A percentile compares a stretch with the other conserved stretches of the same genome.
phyloP scores from a whole-genome alignment of 2,113 vertebrate species.

The Macroglossus sobrinus region DNA sequence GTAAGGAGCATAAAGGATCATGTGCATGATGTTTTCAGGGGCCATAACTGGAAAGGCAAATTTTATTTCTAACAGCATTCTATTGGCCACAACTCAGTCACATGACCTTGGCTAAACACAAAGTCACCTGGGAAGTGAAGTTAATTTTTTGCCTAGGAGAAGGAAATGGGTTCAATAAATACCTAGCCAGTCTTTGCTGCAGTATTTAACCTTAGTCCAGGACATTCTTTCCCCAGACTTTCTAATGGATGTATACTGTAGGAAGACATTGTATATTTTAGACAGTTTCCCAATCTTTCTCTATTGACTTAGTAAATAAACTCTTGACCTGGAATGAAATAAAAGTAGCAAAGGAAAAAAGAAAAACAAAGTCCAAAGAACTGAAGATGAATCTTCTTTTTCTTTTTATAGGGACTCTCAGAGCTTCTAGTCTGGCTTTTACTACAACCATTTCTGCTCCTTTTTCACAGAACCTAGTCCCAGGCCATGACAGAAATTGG shows the following conservation, averaged over 20 bases:
- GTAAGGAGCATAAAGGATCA: not conserved
- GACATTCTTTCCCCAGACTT: not conserved
- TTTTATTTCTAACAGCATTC: not conserved
- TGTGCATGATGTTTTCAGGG: not conserved
- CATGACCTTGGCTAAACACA: constrained; percentile 9
- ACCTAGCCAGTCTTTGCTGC: not conserved
- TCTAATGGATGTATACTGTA: not conserved
- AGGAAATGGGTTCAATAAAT: not conserved
- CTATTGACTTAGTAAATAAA: constrained; percentile 32
- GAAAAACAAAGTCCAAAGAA: not conserved
- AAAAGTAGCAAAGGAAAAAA: constrained; percentile 31
- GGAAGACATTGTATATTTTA: not conserved
- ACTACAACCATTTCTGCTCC: not conserved
- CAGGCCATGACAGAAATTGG: not conserved
- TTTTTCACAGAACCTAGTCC: not conserved
- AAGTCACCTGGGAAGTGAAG: not conserved
- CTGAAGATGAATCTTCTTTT: not conserved
- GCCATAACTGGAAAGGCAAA: not conserved
- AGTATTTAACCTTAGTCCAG: not conserved
- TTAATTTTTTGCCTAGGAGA: not conserved
- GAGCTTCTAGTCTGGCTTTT: not conserved
- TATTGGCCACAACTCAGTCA: not conserved
- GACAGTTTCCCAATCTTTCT: not conserved
- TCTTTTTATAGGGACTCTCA: not conserved
- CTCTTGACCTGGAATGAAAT: constrained; percentile 25